These are phyloP conservation scores for Oryzias dopingdopingensis DNA, from an alignment of 2,797 vertebrate genomes.

Conservation along the genomic window DNA sequence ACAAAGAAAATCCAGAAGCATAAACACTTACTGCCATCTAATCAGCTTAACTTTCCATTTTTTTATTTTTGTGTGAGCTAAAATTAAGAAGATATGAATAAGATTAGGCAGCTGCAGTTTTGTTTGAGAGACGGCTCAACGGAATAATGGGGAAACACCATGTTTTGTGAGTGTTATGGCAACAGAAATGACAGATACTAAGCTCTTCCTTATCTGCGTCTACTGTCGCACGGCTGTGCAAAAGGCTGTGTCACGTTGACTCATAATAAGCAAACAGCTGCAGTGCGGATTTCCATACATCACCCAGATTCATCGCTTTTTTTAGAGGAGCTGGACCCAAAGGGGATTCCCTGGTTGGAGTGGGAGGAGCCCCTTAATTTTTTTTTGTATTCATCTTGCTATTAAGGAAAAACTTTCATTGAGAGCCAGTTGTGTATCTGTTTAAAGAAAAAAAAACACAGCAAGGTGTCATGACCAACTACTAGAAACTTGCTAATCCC, in stretches of 20 bases:
- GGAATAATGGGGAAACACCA: conserved; percentile 44
- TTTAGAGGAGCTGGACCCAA: conserved; percentile 38
- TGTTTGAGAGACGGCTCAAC: conserved; percentile 28
- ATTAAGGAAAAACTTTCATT: conserved; percentile 24
- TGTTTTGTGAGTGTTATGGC: conserved; percentile 47
- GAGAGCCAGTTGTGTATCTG: conserved; percentile 1
- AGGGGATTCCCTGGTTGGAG: conserved; percentile 56
- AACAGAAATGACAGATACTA: conserved; percentile 53
- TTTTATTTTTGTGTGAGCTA: conserved; percentile 16
- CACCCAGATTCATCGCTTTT: conserved; percentile 45
- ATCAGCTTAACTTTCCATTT: conserved; percentile 9
- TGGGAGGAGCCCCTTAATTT: conserved; percentile 20
- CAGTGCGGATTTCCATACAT: conserved; percentile 36
- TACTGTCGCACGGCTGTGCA: conserved; percentile 26
- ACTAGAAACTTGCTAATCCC: conserved; percentile 50
- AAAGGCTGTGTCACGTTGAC: conserved; percentile 44
- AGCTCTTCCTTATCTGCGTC: conserved; percentile 27
- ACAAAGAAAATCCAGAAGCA: no score
- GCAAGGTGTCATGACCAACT: conserved; percentile 34
- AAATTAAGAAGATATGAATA: conserved; percentile 33
- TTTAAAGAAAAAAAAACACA: conserved; percentile 1
- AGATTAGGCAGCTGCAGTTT: conserved; percentile 49
- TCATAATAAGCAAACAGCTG: conserved; percentile 59
- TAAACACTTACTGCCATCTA: conserved; percentile 12
- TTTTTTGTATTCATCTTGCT: conserved; percentile 21